Evolutionary conservation across 2,797 vertebrate species (phyloP), one percentile per base, ranked within the genome.

Genomic region (Odontamblyopus lacepedii): DNA sequence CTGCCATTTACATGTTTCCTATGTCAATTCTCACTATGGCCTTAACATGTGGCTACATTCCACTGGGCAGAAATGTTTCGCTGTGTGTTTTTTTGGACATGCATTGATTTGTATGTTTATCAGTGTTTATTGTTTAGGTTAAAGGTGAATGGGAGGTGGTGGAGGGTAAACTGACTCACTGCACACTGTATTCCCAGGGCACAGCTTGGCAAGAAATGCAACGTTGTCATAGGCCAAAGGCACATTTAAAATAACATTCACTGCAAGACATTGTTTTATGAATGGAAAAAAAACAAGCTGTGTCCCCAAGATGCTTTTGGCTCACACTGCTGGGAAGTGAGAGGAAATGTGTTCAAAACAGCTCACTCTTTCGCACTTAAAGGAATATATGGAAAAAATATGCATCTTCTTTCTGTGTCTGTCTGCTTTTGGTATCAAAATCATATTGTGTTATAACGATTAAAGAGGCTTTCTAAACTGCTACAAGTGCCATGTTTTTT

Each of bases 311-410:
- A 70, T 68, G 86, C 87, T 92, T 93, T 90, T 82, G 76, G 89
- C 92, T 94, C 92, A 89, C 92, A 94, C 92, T 94, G 93, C 93
- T 92, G 92, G 92, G 91, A 93, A 92, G 92, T 94, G 91, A 92
- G 93, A 93, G 88, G 85, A 92, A 87, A 63, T 78, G 55, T 87
- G 83, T 87, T 76, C 75, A 78, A 55, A 84, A 81, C 82, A 78
- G n/a, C 77, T 71, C 66, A 68, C 76, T 82, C 41, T 84, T 75
- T 85, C 76, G n/a, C 84, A 84, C 80, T 85, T 86, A 80, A 55
- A 74, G 29, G n/a, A 76, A 77, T 56, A 87, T 83, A 63, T n/a
- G 70, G 78, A 83, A 73, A 23, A 65, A 77, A 62, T 50, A 71
- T 63, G 79, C 67, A 84, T 82, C 72, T 86, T 71, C 77, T 55